Conservation (phyloP, 2,113 vertebrate species). For the Dryoscopus gambensis region DNA sequence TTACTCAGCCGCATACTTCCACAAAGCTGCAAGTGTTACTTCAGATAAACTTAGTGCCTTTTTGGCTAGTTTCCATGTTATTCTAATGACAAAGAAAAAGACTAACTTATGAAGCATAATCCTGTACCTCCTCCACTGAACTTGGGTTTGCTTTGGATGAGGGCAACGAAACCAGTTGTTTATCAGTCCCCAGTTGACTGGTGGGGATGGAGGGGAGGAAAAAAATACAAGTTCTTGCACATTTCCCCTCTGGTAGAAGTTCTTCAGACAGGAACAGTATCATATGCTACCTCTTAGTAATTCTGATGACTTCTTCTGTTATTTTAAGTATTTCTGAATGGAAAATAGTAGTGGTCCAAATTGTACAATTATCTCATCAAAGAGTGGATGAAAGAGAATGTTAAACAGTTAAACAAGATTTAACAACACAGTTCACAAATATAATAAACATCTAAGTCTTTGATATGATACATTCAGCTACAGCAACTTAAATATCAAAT, state of each 20-base stretch:
- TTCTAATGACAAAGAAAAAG: neutral
- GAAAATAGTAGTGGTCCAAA: neutral
- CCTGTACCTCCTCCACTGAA: neutral
- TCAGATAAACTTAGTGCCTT: slow-evolving; percentile 69
- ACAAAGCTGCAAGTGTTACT: slow-evolving; percentile 72
- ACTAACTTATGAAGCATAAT: neutral
- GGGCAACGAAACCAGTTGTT: neutral
- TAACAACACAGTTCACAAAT: neutral
- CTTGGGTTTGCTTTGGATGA: neutral
- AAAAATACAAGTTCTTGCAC: neutral
- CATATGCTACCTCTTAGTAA: slow-evolving; percentile 11
- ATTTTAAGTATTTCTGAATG: slow-evolving; percentile 6
- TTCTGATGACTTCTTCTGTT: neutral
- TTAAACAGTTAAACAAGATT: neutral
- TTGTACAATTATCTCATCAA: neutral
- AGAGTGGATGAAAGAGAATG: neutral
- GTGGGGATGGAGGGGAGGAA: neutral
- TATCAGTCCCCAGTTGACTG: neutral
- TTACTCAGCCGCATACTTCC: slow-evolving; percentile 72
- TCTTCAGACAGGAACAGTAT: neutral
- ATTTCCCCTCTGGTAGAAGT: neutral
- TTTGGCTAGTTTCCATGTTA: slow-evolving; percentile 42
- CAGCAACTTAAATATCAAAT: neutral
- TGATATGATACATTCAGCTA: neutral
- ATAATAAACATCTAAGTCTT: neutral